phyloP scores from a whole-genome alignment of 2,113 vertebrate species.

The Promerops cafer region DNA sequence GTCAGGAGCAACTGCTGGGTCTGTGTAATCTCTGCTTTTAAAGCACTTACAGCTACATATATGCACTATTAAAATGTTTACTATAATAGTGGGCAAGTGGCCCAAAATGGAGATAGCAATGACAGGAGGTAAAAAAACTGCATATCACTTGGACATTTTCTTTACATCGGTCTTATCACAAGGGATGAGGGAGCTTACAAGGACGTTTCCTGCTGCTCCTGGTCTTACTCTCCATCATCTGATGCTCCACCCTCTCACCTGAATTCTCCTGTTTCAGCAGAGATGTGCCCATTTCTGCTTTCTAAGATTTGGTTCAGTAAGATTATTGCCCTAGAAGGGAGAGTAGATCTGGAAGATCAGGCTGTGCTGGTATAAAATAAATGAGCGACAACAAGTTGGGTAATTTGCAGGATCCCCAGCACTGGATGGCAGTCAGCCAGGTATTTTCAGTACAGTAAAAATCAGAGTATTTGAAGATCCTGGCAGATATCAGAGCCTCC shows the following conservation, averaged over 20 bases:
- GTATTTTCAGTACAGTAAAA: neutral
- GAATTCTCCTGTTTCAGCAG: neutral
- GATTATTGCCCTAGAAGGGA: neutral
- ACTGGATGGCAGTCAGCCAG: neutral
- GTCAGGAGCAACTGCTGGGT: neutral
- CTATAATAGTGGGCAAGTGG: neutral
- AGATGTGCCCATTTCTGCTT: neutral
- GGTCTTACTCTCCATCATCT: neutral
- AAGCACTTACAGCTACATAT: neutral
- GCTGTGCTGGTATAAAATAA: neutral
- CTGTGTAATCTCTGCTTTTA: neutral
- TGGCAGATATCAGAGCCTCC: neutral
- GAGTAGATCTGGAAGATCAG: neutral
- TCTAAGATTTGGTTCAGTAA: neutral
- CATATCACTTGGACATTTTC: neutral
- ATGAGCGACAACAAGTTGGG: neutral
- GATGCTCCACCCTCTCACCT: neutral
- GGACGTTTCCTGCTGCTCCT: neutral
- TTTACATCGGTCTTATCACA: neutral
- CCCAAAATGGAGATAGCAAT: neutral
- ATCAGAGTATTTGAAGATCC: neutral
- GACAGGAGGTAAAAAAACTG: neutral
- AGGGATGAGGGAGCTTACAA: neutral
- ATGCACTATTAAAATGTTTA: neutral
- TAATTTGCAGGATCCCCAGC: neutral